Conservation (phyloP, 2,888 invertebrate genomes). For the Philonicus albiceps region DNA sequence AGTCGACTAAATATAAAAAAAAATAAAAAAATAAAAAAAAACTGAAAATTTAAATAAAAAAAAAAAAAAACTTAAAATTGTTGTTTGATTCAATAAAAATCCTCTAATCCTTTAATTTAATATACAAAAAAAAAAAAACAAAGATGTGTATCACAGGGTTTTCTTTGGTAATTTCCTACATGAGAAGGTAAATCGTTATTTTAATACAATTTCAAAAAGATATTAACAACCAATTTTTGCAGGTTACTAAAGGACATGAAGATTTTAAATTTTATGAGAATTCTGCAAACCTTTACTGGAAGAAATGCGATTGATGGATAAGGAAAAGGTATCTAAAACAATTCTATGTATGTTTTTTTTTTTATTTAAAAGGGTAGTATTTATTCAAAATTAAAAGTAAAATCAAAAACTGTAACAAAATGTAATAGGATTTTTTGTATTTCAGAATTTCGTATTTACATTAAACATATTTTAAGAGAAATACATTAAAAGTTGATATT, state of each 20-base stretch:
- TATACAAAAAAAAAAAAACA: too few relatives aligned
- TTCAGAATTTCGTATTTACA: neutral
- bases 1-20: constrained; percentile 34
- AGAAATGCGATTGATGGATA: neutral
- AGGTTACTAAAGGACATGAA: neutral
- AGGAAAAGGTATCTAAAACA: neutral
- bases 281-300: neutral
- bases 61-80: neutral
- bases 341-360: neutral
- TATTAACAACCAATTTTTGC: neutral
- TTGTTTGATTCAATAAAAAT: constrained; percentile 11
- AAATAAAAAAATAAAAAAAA: constrained; percentile 23
- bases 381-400: neutral
- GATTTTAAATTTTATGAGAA: neutral
- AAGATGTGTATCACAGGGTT: neutral
- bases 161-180: neutral
- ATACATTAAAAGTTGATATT: too few relatives aligned
- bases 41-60: constrained; percentile 18
- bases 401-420: neutral
- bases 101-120: neutral
- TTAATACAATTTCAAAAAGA: neutral
- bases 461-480: too few relatives aligned
- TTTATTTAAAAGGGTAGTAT: neutral
- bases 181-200: neutral
- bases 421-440: neutral